phyloP scores from a whole-genome alignment of 2,113 vertebrate species.

The Eptesicus fuscus region DNA sequence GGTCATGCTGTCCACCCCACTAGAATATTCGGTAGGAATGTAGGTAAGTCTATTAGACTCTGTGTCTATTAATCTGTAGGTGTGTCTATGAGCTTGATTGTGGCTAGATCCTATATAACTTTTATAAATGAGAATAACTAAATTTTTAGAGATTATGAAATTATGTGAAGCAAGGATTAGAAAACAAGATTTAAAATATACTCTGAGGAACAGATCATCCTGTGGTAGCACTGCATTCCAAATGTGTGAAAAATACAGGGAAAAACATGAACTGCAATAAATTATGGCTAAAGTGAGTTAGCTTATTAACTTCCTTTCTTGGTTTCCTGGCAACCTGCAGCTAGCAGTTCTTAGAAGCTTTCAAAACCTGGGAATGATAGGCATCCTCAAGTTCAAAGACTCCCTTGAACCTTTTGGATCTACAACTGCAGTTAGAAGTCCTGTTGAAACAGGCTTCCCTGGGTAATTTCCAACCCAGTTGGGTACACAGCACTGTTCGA shows the following conservation, averaged over 20 bases:
- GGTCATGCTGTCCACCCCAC: rapidly evolving
- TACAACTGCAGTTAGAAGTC: constrained; percentile 39
- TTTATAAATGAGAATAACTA: not conserved
- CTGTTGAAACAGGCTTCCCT: constrained; percentile 68
- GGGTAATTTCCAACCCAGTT: constrained; percentile 51
- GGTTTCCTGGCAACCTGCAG: constrained; percentile 34
- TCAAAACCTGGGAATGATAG: constrained; percentile 61
- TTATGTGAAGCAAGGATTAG: not conserved
- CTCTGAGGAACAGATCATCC: constrained; percentile 6
- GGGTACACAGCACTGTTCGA: not conserved
- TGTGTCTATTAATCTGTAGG: not conserved
- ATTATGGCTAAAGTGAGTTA: constrained; percentile 34
- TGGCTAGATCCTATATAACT: not conserved
- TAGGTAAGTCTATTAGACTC: not conserved
- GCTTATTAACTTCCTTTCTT: constrained; percentile 61
- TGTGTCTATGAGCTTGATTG: not conserved
- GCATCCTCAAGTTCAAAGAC: constrained; percentile 72
- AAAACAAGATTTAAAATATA: not conserved
- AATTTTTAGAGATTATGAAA: not conserved
- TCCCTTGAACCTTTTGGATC: constrained; percentile 52
- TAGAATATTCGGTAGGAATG: not conserved
- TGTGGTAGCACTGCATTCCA: constrained; percentile 32
- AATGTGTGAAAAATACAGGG: constrained; percentile 52
- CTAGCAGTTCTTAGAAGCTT: constrained; percentile 42
- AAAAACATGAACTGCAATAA: constrained; percentile 55